Conservation (phyloP, 2,113 vertebrate species). For the Dissostichus mawsoni region DNA sequence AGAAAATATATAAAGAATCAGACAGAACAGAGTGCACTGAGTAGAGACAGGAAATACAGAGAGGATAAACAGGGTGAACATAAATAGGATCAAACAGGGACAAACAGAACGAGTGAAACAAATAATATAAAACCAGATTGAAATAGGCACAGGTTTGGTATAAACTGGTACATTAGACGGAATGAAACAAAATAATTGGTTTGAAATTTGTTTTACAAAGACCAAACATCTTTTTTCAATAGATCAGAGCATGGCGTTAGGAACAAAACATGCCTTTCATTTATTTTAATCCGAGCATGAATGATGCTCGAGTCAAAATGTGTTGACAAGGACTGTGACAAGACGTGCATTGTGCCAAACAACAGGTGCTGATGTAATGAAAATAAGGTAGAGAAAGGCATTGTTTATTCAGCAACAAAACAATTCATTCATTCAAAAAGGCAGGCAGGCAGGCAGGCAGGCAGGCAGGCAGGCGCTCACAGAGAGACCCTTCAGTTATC, state of each 20-base stretch:
- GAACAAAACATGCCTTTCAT: constrained; percentile 17
- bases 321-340: background rate
- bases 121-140: constrained; percentile 34
- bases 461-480: constrained; percentile 29
- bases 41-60: constrained; percentile 67
- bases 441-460: constrained; percentile 27
- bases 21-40: constrained; percentile 57
- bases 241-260: constrained; percentile 35
- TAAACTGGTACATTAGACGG: constrained; percentile 20
- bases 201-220: constrained; percentile 34
- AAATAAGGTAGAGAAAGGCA: constrained; percentile 5
- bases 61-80: constrained; percentile 40
- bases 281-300: constrained; percentile 1
- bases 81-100: constrained; percentile 51
- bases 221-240: constrained; percentile 11
- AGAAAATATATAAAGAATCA: constrained; percentile 36
- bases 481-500: constrained; percentile 51
- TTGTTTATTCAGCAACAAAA: constrained; percentile 24
- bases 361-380: constrained; percentile 35
- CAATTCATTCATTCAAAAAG: constrained; percentile 20
- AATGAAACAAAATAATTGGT: constrained; percentile 40
- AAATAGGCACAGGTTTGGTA: constrained; percentile 33
- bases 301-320: constrained; percentile 5
- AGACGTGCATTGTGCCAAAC: constrained; percentile 35
- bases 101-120: constrained; percentile 39